Percentiles rank a stretch among this genome's conserved stretches.
Conservation (phyloP, 2,797 vertebrate genomes). For the Girardinus metallicus region DNA sequence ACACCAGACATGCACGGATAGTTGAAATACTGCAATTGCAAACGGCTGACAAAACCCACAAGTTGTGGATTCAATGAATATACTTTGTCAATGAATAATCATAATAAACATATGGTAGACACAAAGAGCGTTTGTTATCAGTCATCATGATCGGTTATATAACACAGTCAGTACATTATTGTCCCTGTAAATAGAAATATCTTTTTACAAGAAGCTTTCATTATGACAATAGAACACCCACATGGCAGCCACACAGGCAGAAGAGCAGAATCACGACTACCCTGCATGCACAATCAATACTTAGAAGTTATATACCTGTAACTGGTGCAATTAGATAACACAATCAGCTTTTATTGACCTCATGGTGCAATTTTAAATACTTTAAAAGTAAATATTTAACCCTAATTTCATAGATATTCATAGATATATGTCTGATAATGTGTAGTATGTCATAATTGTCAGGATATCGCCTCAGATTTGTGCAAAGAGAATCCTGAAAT, state of each 20-base stretch:
- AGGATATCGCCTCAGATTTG: neutral
- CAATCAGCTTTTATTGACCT: neutral
- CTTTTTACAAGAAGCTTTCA: conserved; percentile 7
- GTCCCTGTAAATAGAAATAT: neutral
- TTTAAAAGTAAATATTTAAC: neutral
- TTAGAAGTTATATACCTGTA: neutral
- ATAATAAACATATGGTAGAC: conserved; percentile 6
- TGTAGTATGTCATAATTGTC: neutral
- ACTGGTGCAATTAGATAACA: neutral
- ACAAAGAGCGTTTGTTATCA: neutral
- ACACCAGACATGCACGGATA: conserved; percentile 52
- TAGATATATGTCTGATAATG: neutral
- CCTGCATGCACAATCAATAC: neutral
- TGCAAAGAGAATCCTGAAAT: neutral
- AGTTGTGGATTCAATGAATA: conserved; percentile 14
- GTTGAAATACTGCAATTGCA: conserved; percentile 29
- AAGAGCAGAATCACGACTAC: conserved; percentile 24
- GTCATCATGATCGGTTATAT: neutral
- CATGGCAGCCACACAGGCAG: neutral
- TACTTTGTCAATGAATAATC: conserved; percentile 6
- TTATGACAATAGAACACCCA: neutral
- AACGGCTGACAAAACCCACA: conserved; percentile 13
- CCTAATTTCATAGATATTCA: neutral
- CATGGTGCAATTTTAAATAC: neutral
- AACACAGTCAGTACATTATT: neutral